A percentile compares a stretch with the other conserved stretches of the same genome.
Conservation (phyloP, 2,113 vertebrate genomes). For the Austrofundulus limnaeus region DNA sequence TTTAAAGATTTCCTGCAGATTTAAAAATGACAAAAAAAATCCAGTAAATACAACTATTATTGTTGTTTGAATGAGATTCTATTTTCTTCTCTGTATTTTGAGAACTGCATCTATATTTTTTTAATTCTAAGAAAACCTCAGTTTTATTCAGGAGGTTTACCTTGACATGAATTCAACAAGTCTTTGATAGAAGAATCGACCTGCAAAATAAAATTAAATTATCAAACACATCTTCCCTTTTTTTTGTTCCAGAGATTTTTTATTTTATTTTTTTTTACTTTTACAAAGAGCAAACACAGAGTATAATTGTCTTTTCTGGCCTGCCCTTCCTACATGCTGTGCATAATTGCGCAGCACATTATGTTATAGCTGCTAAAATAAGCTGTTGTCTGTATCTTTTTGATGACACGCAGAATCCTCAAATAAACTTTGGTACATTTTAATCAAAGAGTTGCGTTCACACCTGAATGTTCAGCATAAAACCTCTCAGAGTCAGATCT, state of each 20-base stretch:
- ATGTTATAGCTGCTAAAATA: background rate
- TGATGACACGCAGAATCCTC: background rate
- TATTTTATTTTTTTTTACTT: too few relatives aligned
- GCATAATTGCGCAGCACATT: too few relatives aligned
- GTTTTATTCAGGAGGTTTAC: slow-evolving; percentile 72
- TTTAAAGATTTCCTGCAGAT: background rate
- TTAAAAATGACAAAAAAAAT: background rate
- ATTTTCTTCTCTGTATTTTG: background rate
- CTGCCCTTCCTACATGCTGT: too few relatives aligned
- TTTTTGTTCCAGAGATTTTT: too few relatives aligned
- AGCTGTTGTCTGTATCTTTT: background rate
- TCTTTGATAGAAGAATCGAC: slow-evolving; percentile 93
- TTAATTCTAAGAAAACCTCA: background rate
- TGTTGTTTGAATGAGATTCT: background rate
- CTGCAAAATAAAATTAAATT: slow-evolving; percentile 65
- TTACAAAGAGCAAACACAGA: too few relatives aligned
- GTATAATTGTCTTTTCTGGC: too few relatives aligned
- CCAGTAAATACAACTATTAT: background rate
- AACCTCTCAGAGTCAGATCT: slow-evolving; percentile 85
- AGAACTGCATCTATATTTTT: background rate
- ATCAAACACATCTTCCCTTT: background rate
- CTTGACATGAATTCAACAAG: slow-evolving; percentile 98
- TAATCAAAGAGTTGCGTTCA: background rate
- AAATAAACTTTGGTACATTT: background rate
- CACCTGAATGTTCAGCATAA: slow-evolving; percentile 91